These are phyloP conservation scores for Hirundo rustica DNA, from an alignment of 2,797 vertebrate species.

Conservation along the genomic window DNA sequence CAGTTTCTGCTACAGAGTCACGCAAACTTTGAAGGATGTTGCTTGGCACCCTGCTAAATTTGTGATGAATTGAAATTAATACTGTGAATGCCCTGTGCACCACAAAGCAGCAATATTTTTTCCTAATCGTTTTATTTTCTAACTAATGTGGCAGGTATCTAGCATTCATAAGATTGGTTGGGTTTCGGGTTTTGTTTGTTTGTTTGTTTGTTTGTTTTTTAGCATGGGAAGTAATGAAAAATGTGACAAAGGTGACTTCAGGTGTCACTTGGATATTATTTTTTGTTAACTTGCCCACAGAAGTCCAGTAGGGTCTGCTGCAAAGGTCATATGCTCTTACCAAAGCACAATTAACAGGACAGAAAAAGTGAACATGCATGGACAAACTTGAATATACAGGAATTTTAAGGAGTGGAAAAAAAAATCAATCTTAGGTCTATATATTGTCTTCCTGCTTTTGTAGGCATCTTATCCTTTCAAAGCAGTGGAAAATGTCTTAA, in stretches of 20 bases:
- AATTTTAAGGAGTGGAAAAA: neutral
- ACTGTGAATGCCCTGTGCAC: neutral
- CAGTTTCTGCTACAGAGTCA: neutral
- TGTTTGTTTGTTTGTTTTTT: neutral
- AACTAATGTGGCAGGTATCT: neutral
- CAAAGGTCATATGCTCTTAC: neutral
- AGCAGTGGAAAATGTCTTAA: neutral
- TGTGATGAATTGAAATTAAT: neutral
- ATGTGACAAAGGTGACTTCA: neutral
- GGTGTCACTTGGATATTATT: neutral
- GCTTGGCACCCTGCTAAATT: neutral
- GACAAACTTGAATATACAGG: neutral
- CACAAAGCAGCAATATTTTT: neutral
- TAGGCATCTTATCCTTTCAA: neutral
- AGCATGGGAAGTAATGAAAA: neutral
- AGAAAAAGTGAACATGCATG: neutral
- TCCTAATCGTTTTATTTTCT: neutral
- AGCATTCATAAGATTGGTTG: neutral
- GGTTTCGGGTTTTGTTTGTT: rapidly evolving
- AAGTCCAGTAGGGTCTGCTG: neutral
- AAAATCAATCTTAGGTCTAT: neutral
- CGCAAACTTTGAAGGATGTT: neutral
- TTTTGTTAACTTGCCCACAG: neutral
- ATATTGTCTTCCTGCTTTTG: neutral
- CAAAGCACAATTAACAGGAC: neutral